Conservation (phyloP, 2,888 invertebrate species). For the Cabera pusaria region DNA sequence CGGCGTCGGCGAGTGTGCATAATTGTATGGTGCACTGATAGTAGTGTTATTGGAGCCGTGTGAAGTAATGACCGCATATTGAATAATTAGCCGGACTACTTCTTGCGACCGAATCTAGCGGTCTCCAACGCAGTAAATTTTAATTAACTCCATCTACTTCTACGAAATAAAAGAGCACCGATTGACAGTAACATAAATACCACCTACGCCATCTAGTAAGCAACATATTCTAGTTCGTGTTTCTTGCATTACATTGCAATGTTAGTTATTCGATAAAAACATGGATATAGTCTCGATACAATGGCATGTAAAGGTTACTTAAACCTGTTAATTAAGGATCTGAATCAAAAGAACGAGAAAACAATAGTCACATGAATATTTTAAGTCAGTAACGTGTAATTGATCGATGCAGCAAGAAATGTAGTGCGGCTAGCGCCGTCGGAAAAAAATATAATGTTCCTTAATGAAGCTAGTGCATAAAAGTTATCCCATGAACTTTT, state of each 20-base stretch:
- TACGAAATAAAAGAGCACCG: too few relatives aligned
- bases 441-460: background rate
- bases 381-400: conserved; percentile 56
- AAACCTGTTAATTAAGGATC: conserved; percentile 1
- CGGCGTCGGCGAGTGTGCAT: conserved; percentile 49
- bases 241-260: too few relatives aligned
- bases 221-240: too few relatives aligned
- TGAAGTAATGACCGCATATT: conserved; percentile 24
- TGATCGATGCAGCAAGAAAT: conserved; percentile 49
- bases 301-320: conserved; percentile 5
- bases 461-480: conserved; percentile 4
- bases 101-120: conserved; percentile 4
- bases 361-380: conserved; percentile 62
- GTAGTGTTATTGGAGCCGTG: conserved; percentile 49
- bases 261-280: conserved; percentile 4
- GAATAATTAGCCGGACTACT: conserved; percentile 13
- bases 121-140: background rate
- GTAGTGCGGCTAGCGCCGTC: too few relatives aligned
- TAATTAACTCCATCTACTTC: too few relatives aligned
- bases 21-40: conserved; percentile 58
- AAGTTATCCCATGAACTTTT: conserved; percentile 2
- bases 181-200: conserved; percentile 4
- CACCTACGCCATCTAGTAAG: conserved; percentile 1
- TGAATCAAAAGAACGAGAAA: conserved; percentile 19
- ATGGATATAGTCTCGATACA: background rate